Base-by-base conservation (phyloP, 2,797 vertebrate species). In the Octomys mimax region DNA sequence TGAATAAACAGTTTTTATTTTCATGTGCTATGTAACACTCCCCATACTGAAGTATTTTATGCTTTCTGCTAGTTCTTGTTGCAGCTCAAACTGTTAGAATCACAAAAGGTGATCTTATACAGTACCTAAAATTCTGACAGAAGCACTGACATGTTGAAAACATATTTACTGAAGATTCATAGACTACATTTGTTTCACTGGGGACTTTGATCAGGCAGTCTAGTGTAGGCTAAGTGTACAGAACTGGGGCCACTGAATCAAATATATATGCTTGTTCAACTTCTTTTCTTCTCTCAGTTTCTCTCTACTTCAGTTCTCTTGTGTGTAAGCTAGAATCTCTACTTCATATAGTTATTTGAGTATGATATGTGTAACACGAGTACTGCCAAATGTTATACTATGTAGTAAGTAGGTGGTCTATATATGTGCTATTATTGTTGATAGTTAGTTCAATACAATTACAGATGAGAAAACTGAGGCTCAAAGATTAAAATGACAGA, bases 381-480 rank as follows among this genome's bases (percentile, higher is more conserved):
- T 79, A 68, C 9, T 49, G 36, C 28, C 6, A 73, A 33, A 81
- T 19, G 4, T 54, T 64, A 7, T 57, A 57, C 14, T 84, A 19
- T 61, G 5, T 13, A 19, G 13, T 22, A 82, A 57, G n/a, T 1
- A 7, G 7, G n/a, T 14, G 71, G 16, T 64, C 59, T 1, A 49
- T 1, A 52, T 9, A 0, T 42, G 4, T 36, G 4, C 9, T 62
- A 14, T 88, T 85, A 18, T 39, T 46, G 70, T 90, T 87, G 52
- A 2, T 54, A 21, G 26, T 11, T 22, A 71, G 42, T 82, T 4
- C 21, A 92, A 5, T 73, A 22, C 14, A 64, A 88, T 92, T 31
- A 54, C 57, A 81, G 78, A 64, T 46, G 19, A 88, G 80, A 93
- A 93, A 95, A 75, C 33, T 39, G 28, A 91, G n/a, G 24, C 57